Conservation (phyloP, 2,888 invertebrate genomes). For the Thymelicus lineola region DNA sequence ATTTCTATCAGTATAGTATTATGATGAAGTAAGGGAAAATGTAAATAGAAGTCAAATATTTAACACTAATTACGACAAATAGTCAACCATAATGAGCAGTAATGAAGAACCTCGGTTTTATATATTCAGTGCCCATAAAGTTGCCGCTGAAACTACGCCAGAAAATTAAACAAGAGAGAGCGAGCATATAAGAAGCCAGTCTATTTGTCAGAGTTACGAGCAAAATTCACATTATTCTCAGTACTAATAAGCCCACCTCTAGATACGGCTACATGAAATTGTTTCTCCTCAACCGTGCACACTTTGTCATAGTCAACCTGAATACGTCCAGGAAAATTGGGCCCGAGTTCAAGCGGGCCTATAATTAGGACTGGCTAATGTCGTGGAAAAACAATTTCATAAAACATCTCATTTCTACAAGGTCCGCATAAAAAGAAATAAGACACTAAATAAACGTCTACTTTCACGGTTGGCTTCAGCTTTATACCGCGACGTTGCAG, state of each 20-base stretch:
- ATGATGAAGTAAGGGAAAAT: neutral
- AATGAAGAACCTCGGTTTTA: constrained; percentile 20
- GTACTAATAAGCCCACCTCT: constrained; percentile 64
- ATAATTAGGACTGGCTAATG: constrained; percentile 82
- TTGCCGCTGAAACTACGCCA: constrained; percentile 18
- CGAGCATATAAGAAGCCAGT: constrained; percentile 32
- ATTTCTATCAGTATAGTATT: too few species aligned
- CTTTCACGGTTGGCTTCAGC: constrained; percentile 68
- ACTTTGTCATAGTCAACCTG: constrained; percentile 80
- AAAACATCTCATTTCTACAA: constrained; percentile 76
- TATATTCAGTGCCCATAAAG: constrained; percentile 25
- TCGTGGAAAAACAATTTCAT: constrained; percentile 83
- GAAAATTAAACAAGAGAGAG: constrained; percentile 32
- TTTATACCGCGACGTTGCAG: constrained; percentile 64
- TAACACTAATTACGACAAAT: constrained; percentile 13
- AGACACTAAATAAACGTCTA: constrained; percentile 78
- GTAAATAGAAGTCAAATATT: neutral
- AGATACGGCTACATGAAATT: constrained; percentile 57
- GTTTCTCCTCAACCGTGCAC: constrained; percentile 59
- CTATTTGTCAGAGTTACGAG: constrained; percentile 35
- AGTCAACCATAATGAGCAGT: constrained; percentile 8
- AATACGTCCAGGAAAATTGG: constrained; percentile 78
- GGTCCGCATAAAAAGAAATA: constrained; percentile 76
- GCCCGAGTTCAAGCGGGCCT: constrained; percentile 64
- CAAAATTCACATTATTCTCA: constrained; percentile 34